These are phyloP conservation scores for Psephotus haematonotus DNA, from an alignment of 2,113 vertebrate genomes.

Conservation along the genomic window DNA sequence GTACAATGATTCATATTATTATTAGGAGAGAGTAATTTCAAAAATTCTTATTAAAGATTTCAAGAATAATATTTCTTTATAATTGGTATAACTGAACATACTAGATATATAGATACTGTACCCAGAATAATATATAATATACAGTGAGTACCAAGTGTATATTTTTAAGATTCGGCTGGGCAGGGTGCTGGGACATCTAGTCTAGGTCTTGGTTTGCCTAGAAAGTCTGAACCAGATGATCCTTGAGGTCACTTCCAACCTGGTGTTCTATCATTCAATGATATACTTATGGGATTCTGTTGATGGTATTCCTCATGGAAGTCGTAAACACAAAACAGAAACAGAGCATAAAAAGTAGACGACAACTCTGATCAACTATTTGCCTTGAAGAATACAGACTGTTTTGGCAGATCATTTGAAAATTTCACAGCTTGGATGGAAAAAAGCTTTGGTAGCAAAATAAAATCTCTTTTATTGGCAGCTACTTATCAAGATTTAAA, in stretches of 20 bases:
- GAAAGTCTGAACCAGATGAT: not conserved
- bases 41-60: not conserved
- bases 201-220: not conserved
- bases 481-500: not conserved
- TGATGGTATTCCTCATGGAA: not conserved
- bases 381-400: not conserved
- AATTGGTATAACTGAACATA: not conserved
- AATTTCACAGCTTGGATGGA: not conserved
- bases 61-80: not conserved
- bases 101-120: fast-evolving
- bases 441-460: conserved; percentile 10
- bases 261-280: not conserved
- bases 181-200: not conserved
- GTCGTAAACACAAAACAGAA: not conserved
- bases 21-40: not conserved
- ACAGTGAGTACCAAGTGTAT: not conserved
- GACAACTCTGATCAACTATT: not conserved
- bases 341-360: not conserved
- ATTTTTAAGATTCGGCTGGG: not conserved
- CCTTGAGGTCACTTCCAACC: not conserved
- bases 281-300: not conserved
- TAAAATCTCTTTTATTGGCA: conserved; percentile 21
- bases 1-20: no score
- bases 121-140: fast-evolving
- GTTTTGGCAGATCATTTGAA: conserved; percentile 16